A percentile compares a stretch with the other conserved stretches of the same genome.
These are phyloP conservation scores for Coecobrya sp. DNA, from an alignment of 2,888 invertebrate genomes.

Conservation along the genomic window DNA sequence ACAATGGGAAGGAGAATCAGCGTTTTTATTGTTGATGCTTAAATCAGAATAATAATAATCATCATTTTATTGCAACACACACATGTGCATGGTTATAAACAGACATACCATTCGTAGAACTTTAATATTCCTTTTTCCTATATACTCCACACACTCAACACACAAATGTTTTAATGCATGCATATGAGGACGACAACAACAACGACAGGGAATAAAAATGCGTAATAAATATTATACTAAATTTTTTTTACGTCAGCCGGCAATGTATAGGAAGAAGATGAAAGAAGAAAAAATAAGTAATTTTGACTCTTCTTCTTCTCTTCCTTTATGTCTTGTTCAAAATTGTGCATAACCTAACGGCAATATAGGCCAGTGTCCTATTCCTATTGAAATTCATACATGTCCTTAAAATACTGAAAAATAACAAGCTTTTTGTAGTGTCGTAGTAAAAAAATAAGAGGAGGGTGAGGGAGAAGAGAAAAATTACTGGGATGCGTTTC, in stretches of 20 bases:
- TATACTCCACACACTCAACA: too few relatives aligned
- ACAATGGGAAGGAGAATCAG: slow-evolving; percentile 33
- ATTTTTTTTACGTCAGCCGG: slow-evolving; percentile 32
- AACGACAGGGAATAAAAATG: slow-evolving; percentile 48
- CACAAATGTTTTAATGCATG: slow-evolving; percentile 13
- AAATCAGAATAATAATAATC: slow-evolving; percentile 5
- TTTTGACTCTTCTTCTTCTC: slow-evolving; percentile 29
- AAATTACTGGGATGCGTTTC: slow-evolving; percentile 53
- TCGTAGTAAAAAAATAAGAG: slow-evolving; percentile 9
- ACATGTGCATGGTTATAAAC: not conserved
- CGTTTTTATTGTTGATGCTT: slow-evolving; percentile 8
- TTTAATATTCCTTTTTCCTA: not conserved
- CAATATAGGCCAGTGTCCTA: slow-evolving; percentile 28
- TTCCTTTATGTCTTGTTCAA: slow-evolving; percentile 10
- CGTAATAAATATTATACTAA: slow-evolving; percentile 51
- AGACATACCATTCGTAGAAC: not conserved
- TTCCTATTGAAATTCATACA: not conserved
- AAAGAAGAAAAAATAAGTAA: slow-evolving; percentile 15
- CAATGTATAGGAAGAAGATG: not conserved
- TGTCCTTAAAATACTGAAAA: not conserved
- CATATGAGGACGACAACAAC: not conserved
- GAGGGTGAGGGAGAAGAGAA: not conserved
- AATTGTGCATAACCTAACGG: not conserved
- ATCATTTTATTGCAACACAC: not conserved
- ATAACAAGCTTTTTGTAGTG: not conserved